A percentile compares a stretch with the other conserved stretches of the same genome.
These are phyloP conservation scores for Pholis gunnellus DNA, from an alignment of 2,113 vertebrate genomes.

Conservation along the genomic window DNA sequence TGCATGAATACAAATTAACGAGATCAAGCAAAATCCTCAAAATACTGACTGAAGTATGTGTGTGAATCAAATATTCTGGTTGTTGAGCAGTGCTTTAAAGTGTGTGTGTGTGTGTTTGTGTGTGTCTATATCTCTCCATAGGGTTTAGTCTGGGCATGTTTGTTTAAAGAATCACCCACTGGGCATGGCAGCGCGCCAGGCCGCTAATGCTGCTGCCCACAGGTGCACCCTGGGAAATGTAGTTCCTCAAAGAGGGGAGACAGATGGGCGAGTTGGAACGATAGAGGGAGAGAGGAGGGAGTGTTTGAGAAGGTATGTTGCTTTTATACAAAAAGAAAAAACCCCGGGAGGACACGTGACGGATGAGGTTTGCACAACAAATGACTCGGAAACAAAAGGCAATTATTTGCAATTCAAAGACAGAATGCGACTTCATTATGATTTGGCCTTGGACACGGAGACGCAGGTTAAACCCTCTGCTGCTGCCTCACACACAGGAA, in stretches of 20 bases:
- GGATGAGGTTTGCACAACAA: constrained; percentile 55
- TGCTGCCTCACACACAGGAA: neutral
- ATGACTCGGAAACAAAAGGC: constrained; percentile 55
- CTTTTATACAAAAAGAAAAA: neutral
- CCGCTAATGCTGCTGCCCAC: neutral
- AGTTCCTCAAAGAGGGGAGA: constrained; percentile 23
- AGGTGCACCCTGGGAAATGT: constrained; percentile 61
- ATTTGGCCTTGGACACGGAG: constrained; percentile 28
- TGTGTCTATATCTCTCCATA: neutral
- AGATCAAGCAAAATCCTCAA: no score
- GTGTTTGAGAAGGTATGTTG: neutral
- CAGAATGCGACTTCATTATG: constrained; percentile 31
- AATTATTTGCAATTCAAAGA: constrained; percentile 73
- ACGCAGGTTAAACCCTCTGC: neutral
- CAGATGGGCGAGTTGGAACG: neutral
- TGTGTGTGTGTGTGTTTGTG: neutral
- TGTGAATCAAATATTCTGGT: neutral
- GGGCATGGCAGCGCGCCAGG: constrained; percentile 21
- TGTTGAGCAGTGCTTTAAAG: neutral
- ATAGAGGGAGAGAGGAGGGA: constrained; percentile 12
- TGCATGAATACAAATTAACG: neutral
- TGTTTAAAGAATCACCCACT: constrained; percentile 39
- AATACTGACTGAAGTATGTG: neutral
- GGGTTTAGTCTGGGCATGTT: constrained; percentile 13
- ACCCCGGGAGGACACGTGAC: constrained; percentile 31